A percentile compares a stretch with the other conserved stretches of the same genome.
These are phyloP conservation scores for Amphimedon queenslandica DNA, from an alignment of 37 sponge, comb jelly and placozoan species.

Conservation along the genomic window DNA sequence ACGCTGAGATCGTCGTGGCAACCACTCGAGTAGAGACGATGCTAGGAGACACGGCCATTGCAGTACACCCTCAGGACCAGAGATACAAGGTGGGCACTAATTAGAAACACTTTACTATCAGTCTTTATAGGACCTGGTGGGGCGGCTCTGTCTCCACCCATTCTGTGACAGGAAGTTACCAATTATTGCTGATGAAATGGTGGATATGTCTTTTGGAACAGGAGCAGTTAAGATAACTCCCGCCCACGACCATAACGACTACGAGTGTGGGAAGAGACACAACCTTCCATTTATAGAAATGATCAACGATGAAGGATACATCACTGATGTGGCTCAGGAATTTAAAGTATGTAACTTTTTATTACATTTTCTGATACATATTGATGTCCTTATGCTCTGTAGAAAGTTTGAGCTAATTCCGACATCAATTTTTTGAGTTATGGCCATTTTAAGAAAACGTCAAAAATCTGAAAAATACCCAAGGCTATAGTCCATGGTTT, in stretches of 20 bases:
- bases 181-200: conserved; percentile 90
- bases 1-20: conserved; percentile 90
- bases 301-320: conserved; percentile 89
- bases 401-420: too few species aligned
- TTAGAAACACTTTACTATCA: background rate
- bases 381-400: too few species aligned
- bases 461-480: too few species aligned
- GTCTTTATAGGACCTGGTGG: conserved; percentile 64
- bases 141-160: conserved; percentile 67
- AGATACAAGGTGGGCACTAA: conserved; percentile 60
- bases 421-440: too few species aligned
- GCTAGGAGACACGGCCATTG: conserved; percentile 97
- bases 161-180: conserved; percentile 83
- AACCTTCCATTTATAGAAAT: conserved; percentile 86
- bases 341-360: conserved; percentile 43
- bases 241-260: conserved; percentile 97
- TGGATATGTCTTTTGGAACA: conserved; percentile 92
- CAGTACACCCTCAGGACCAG: conserved; percentile 92
- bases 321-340: conserved; percentile 68
- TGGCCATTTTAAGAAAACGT: too few species aligned
- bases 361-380: background rate
- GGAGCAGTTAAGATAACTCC: conserved; percentile 99
- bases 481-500: too few species aligned
- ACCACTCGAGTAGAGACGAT: conserved; percentile 99
- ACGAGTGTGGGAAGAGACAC: conserved; percentile 92